Evolutionary conservation across 2,113 vertebrate species (phyloP).

Genomic region (Mustelus asterias): DNA sequence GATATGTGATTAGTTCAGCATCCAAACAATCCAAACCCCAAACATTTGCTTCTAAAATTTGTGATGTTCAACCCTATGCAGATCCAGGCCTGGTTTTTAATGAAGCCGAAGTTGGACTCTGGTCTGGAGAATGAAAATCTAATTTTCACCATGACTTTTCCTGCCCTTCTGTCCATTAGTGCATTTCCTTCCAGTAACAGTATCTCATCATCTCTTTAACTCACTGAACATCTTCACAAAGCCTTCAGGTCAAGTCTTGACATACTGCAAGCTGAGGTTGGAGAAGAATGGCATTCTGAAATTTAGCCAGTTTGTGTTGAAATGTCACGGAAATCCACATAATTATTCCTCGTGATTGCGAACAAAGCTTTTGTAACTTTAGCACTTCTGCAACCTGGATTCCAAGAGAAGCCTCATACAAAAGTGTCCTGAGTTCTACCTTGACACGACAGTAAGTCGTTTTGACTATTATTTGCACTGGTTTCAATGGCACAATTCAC

Average conservation of each 20-base stretch:
- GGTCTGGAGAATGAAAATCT: not conserved
- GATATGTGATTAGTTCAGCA: not conserved
- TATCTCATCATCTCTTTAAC: constrained; percentile 4
- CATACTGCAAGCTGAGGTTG: not conserved
- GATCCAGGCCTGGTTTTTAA: not conserved
- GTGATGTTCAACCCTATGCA: not conserved
- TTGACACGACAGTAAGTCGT: not conserved
- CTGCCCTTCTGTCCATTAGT: not conserved
- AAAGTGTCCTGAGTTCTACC: not conserved
- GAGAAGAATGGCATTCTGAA: not conserved
- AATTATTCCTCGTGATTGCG: not conserved
- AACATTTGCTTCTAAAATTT: not conserved
- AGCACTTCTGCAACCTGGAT: not conserved
- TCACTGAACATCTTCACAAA: not conserved
- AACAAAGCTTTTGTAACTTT: not conserved
- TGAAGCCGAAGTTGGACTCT: not conserved
- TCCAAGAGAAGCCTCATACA: not conserved
- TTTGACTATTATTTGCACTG: not conserved
- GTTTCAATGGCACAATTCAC: not conserved
- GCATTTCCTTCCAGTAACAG: not conserved
- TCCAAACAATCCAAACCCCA: not conserved
- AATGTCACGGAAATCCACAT: constrained; percentile 8
- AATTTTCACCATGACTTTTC: not conserved
- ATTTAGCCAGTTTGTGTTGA: constrained; percentile 16
- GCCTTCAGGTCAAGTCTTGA: not conserved